Base-by-base conservation (phyloP, 2,797 vertebrate species). In the Pangasius mekongensis region DNA sequence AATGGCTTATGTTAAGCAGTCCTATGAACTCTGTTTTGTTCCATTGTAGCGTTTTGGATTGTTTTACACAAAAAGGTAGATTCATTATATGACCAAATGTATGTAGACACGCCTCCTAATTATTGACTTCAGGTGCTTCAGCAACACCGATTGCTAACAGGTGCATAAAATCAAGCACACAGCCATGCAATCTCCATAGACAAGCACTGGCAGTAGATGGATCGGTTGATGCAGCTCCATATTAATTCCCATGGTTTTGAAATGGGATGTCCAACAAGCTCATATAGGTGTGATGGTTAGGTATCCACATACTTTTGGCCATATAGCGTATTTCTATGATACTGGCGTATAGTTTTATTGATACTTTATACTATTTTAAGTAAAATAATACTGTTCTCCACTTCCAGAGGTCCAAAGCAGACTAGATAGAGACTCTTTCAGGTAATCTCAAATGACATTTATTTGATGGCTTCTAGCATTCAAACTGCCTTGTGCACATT, bases 361-460 rank as follows among this genome's bases (percentile, higher is more conserved):
- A n/a, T n/a, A n/a, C 27, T 16, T 56, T 24, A 22, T 58, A 56
- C 5, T 80, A 22, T 22, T 56, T 33, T 78, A 10, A 52, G 77
- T 36, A 80, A 56, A 56, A 56, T 36, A 36, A 56, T 56, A 33
- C 18, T 58, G 11, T 80, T 54, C 16, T 78, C 6, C 52, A 80
- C 18, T 33, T 56, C 27, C 56, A 82, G 39, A n/a, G n/a, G 54
- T 83, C 27, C 39, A 74, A 64, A 11, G n/a, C n/a, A 52, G 80
- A 52, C 13, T 16, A 39, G 13, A 36, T 10, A 24, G 66, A 24
- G 54, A 54, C n/a, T 18, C 52, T 80, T 86, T 56, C 14, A 82
- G n/a, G 43, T 14, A 36, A 74, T 80, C 30, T 84, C 62, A 56
- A 77, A 80, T 60, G 24, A n/a, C 74, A 69, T 49, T 78, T 88